Evolutionary conservation across 2,888 invertebrate species (phyloP).

Genomic region (Drosophila phalerata): DNA sequence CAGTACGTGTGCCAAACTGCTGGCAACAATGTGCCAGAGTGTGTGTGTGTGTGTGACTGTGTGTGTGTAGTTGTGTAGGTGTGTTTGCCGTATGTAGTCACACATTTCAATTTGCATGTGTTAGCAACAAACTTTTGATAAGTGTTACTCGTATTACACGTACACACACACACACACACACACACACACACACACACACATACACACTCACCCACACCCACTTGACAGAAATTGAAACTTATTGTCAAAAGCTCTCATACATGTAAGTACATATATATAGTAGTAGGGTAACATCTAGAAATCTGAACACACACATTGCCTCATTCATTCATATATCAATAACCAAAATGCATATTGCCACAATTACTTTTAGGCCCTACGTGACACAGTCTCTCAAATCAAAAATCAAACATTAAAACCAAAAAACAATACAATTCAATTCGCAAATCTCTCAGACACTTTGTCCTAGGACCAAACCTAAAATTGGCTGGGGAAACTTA

Average conservation of each 20-base stretch:
- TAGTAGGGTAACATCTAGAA: constrained; percentile 8
- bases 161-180: constrained; percentile 31
- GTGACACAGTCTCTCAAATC: constrained; percentile 31
- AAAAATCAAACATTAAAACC: neutral
- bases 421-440: constrained; percentile 8
- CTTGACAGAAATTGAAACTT: constrained; percentile 69
- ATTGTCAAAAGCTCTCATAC: constrained; percentile 68
- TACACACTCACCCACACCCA: constrained; percentile 15
- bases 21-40: constrained; percentile 52
- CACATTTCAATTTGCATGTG: constrained; percentile 83
- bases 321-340: constrained; percentile 44
- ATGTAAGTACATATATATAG: neutral
- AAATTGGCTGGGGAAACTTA: too few species aligned
- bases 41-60: constrained; percentile 24
- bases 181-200: constrained; percentile 12
- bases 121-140: constrained; percentile 79
- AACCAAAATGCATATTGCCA: constrained; percentile 59
- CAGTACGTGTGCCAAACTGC: constrained; percentile 65
- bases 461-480: neutral
- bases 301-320: constrained; percentile 23
- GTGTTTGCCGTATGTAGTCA: constrained; percentile 48
- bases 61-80: constrained; percentile 24
- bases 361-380: constrained; percentile 57
- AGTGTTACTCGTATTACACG: constrained; percentile 77
- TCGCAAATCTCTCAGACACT: neutral